These are phyloP conservation scores for Cossypha dichroa DNA, from an alignment of 2,797 vertebrate species.

Conservation along the genomic window DNA sequence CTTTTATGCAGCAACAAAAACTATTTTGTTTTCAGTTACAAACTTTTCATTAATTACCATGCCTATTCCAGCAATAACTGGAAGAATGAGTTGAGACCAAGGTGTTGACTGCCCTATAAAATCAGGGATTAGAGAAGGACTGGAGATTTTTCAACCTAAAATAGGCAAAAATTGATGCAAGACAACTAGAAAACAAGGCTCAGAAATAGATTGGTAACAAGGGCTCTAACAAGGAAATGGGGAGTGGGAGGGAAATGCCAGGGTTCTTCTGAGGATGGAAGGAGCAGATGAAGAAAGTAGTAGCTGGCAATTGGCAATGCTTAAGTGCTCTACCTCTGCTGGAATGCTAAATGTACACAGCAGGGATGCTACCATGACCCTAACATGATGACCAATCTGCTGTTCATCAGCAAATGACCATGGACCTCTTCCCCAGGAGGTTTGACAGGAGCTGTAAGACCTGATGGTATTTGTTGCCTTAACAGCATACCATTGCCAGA, in stretches of 20 bases:
- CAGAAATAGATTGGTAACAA: not conserved
- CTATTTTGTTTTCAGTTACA: not conserved
- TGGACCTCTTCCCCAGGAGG: not conserved
- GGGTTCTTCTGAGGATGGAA: not conserved
- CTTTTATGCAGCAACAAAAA: not conserved
- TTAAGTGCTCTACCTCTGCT: not conserved
- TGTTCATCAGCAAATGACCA: not conserved
- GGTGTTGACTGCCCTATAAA: not conserved
- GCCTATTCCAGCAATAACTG: not conserved
- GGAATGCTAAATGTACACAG: not conserved
- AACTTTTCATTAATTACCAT: not conserved
- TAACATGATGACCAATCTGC: not conserved
- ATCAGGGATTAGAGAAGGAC: not conserved
- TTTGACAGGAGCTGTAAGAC: not conserved
- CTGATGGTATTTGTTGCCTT: not conserved
- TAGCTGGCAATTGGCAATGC: not conserved
- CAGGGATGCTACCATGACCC: not conserved
- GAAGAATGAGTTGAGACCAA: not conserved
- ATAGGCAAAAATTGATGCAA: not conserved
- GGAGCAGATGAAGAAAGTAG: not conserved
- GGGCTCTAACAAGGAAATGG: not conserved
- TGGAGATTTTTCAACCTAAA: not conserved
- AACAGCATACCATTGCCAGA: fast-evolving
- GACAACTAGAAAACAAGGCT: not conserved
- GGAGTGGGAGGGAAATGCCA: not conserved